Evolutionary conservation across 1,140 invertebrate species (phyloP).

Genomic region (Drepana arcuata): DNA sequence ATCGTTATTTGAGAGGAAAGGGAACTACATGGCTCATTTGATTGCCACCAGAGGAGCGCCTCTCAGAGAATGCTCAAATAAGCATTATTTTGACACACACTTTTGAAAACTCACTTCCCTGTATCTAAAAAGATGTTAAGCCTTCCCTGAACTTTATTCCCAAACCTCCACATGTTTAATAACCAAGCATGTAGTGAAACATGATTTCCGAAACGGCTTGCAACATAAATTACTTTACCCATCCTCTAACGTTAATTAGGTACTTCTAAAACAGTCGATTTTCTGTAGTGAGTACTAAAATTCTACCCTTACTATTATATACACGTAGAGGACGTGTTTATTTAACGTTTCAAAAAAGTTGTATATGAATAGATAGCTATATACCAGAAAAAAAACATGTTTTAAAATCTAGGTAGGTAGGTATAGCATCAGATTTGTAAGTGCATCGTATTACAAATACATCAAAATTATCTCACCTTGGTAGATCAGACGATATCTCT

Average conservation of each 20-base stretch:
- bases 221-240: no score
- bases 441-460: background rate
- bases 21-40: background rate
- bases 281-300: background rate
- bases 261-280: background rate
- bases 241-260: no score
- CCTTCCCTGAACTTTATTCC: background rate
- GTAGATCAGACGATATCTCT: constrained; percentile 33
- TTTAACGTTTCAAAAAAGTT: background rate
- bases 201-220: no score
- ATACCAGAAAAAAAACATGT: background rate
- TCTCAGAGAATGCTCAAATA: no score
- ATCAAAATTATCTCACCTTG: constrained; percentile 21
- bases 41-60: no score
- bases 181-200: constrained; percentile 1
- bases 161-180: background rate
- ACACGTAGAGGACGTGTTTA: background rate
- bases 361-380: no score
- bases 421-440: background rate
- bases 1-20: no score
- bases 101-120: background rate
- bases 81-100: background rate
- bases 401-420: background rate
- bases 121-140: background rate
- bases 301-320: background rate